These are phyloP conservation scores for Hydropsyche tenuis DNA, from an alignment of 1,140 invertebrate genomes.

Conservation along the genomic window DNA sequence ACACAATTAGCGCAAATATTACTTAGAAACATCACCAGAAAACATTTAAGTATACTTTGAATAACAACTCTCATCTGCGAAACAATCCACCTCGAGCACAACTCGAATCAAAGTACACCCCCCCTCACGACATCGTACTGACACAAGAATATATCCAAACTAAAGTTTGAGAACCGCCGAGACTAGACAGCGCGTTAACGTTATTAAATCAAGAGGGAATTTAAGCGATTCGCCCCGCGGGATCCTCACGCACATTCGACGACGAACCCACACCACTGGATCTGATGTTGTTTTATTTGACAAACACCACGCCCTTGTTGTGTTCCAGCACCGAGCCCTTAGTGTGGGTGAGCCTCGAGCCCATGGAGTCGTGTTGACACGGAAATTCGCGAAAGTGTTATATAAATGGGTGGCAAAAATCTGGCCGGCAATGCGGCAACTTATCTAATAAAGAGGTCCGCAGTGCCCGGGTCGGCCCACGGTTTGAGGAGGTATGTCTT, in stretches of 20 bases:
- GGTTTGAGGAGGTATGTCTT: too few species aligned
- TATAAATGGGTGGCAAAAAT: too few species aligned
- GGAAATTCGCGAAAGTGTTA: too few species aligned
- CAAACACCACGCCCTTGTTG: slow-evolving; percentile 37
- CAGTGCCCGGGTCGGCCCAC: slow-evolving; percentile 7
- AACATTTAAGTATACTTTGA: too few species aligned
- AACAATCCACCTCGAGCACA: too few species aligned
- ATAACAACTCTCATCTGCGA: too few species aligned
- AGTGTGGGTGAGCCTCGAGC: neutral
- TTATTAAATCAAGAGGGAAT: slow-evolving; percentile 20
- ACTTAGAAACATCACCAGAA: too few species aligned
- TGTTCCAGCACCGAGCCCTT: neutral
- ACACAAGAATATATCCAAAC: neutral
- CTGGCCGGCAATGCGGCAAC: slow-evolving; percentile 8
- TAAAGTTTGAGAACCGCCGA: too few species aligned
- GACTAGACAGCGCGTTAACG: neutral
- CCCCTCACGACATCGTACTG: neutral
- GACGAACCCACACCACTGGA: neutral
- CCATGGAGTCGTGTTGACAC: neutral
- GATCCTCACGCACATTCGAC: neutral
- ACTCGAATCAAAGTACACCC: too few species aligned
- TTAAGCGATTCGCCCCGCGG: neutral
- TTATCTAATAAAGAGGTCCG: slow-evolving; percentile 32
- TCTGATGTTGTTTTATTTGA: slow-evolving; percentile 37
- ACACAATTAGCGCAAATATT: too few species aligned